Evolutionary conservation across 1,140 invertebrate species (phyloP), one percentile per base, ranked within the genome.

Genomic region (Cydia strobilella): DNA sequence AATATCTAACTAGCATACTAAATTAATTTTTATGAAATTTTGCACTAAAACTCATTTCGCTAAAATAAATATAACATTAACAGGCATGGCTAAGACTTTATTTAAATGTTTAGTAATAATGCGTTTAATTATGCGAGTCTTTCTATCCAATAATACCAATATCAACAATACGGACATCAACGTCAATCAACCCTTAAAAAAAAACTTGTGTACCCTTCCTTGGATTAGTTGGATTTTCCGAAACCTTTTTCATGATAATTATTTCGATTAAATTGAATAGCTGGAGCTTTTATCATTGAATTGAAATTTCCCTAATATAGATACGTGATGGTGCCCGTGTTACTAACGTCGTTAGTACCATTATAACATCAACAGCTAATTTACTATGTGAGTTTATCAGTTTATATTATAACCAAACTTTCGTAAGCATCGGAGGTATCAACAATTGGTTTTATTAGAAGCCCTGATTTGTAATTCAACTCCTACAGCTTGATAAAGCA

Each of bases 141-240:
- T 51, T n/a, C 0, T 51, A n/a, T 15, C 1, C 0, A 45, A 27
- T n/a, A n/a, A n/a, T n/a, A 27, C 25, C 35, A 48, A 48, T 13
- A 48, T 48, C 6, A 3, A 12, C 54, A 59, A 59, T 59, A 23
- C 54, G 54, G 54, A 59, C 54, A 59, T 59, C 6, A 23, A 23
- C 54, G 20, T 59, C 54, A 59, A 23, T 59, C 54, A 20, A 51
- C 15, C 48, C 42, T 45, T 45, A 59, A 59, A 59, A 59, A 59
- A 59, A 59, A 59, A 59, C 54, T 59, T 59, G 51, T 54, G 10
- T 59, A 59, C 54, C 54, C 54, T 59, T 59, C 54, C n/a, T n/a
- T n/a, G n/a, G n/a, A n/a, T n/a, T n/a, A n/a, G n/a, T 23, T 23
- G 54, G 54, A 59, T 59, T 59, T 51, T 23, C 23, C 20, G 18